These are phyloP conservation scores for Lithobates sylvaticus DNA, from an alignment of 2,797 vertebrate genomes.

Conservation along the genomic window DNA sequence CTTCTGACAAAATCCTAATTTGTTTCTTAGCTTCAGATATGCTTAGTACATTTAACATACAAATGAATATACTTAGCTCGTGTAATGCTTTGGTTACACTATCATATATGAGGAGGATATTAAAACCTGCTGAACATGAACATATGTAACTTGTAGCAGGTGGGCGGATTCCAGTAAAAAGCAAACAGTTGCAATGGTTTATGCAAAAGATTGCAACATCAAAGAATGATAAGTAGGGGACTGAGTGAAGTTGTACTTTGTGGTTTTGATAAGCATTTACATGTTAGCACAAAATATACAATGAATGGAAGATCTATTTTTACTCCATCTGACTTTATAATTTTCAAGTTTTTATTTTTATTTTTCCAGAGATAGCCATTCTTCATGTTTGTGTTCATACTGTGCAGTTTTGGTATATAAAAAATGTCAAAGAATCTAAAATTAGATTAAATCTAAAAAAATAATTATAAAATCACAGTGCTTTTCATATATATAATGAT, in stretches of 20 bases:
- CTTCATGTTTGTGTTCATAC: background rate
- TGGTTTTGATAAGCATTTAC: constrained; percentile 8
- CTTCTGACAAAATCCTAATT: no score
- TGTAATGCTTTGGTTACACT: background rate
- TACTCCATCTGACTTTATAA: constrained; percentile 1
- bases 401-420: background rate
- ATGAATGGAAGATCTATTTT: constrained; percentile 23
- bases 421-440: no score
- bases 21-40: no score
- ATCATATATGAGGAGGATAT: background rate
- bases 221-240: background rate
- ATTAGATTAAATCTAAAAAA: no score
- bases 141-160: background rate
- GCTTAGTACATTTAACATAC: background rate
- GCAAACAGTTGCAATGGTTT: constrained; percentile 2
- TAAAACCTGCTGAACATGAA: constrained; percentile 1
- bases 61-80: background rate
- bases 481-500: no score
- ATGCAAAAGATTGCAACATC: constrained; percentile 19
- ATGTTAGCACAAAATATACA: constrained; percentile 1
- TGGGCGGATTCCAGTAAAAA: constrained; percentile 26
- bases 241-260: background rate
- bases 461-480: no score
- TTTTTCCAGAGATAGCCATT: background rate
- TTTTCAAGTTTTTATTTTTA: background rate